Evolutionary conservation across 2,113 vertebrate species (phyloP).

Genomic region (Gymnarchus niloticus): DNA sequence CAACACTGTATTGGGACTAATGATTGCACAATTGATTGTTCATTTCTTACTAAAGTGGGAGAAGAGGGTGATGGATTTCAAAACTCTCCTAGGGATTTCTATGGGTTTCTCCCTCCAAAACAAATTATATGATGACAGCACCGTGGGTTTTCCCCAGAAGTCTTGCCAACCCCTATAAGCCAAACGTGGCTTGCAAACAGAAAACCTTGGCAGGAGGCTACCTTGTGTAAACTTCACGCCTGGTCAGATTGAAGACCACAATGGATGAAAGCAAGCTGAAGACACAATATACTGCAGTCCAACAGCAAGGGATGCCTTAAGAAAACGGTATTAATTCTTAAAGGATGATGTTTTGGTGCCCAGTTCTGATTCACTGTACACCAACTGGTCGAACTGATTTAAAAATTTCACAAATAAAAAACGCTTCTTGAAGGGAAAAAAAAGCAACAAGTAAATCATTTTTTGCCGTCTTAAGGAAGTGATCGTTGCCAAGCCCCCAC

Average conservation of each 20-base stretch:
- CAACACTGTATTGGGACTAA: not conserved
- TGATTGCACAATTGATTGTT: not conserved
- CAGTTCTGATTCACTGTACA: not conserved
- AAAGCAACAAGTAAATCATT: not conserved
- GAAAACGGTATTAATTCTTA: not conserved
- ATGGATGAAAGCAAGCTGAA: not conserved
- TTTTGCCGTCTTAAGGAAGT: not conserved
- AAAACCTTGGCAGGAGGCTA: not conserved
- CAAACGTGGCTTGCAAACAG: not conserved
- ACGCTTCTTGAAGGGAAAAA: not conserved
- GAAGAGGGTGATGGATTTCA: too few relatives aligned
- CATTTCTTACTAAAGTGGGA: not conserved
- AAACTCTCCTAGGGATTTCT: not conserved
- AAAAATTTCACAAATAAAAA: not conserved
- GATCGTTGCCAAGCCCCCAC: not conserved
- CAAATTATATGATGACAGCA: not conserved
- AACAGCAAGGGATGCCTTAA: not conserved
- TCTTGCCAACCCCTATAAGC: not conserved
- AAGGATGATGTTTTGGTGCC: not conserved
- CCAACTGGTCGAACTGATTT: not conserved
- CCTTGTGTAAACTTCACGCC: not conserved
- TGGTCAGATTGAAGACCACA: not conserved
- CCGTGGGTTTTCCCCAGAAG: not conserved
- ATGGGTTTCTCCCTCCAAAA: not conserved
- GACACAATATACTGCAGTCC: not conserved